phyloP scores from a whole-genome alignment of 2,113 vertebrate genomes.

The Zapornia atra region DNA sequence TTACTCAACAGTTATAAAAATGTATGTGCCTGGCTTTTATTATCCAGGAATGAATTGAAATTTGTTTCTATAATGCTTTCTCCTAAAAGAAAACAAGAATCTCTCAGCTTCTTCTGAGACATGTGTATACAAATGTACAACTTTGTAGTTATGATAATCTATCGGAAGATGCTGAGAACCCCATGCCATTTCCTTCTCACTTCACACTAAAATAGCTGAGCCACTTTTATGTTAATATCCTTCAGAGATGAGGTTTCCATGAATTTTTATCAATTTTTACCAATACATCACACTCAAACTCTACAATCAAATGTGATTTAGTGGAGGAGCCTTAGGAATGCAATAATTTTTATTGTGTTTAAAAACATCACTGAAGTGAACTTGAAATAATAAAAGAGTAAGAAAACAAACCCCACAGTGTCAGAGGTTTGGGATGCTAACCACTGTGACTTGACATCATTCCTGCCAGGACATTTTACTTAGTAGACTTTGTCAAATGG shows the following conservation, averaged over 20 bases:
- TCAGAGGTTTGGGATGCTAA: neutral
- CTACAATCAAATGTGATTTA: neutral
- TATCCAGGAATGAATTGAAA: neutral
- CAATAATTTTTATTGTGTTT: neutral
- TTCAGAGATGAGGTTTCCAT: neutral
- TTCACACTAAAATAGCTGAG: neutral
- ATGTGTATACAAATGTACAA: neutral
- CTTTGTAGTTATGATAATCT: neutral
- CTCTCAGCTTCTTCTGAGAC: neutral
- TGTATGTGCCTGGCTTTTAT: neutral
- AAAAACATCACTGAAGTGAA: neutral
- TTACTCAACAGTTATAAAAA: neutral
- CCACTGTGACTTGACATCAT: neutral
- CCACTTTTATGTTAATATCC: neutral
- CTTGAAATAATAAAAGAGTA: neutral
- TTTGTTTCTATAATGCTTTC: neutral
- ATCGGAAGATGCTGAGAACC: neutral
- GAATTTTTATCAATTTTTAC: neutral
- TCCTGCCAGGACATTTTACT: neutral
- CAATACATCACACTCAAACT: neutral
- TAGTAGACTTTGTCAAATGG: neutral
- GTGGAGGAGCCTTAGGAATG: neutral
- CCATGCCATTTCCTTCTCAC: neutral
- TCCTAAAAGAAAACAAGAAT: neutral
- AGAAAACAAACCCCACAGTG: neutral